Conservation (phyloP, 2,888 invertebrate species). For the Dicyrtoma fusca region DNA sequence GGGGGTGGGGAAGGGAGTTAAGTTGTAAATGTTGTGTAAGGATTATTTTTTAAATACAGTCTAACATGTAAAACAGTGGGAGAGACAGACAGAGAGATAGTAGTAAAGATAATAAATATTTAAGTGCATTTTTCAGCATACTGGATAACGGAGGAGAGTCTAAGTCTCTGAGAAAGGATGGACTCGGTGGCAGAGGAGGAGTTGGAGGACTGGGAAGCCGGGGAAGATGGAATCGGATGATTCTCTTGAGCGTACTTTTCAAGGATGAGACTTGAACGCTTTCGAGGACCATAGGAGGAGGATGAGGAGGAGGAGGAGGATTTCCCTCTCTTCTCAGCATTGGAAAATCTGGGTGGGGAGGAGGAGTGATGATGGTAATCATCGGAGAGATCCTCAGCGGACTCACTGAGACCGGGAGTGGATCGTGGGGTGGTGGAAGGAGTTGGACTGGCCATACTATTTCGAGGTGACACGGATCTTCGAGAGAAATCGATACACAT, state of each 20-base stretch:
- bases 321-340: slow-evolving; percentile 22
- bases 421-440: slow-evolving; percentile 53
- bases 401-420: slow-evolving; percentile 50
- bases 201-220: slow-evolving; percentile 9
- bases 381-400: slow-evolving; percentile 45
- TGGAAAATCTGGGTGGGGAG: slow-evolving; percentile 8
- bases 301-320: neutral
- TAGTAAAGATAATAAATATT: slow-evolving; percentile 23
- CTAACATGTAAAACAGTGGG: neutral
- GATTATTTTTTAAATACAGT: neutral
- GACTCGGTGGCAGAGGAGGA: slow-evolving; percentile 48
- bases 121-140: slow-evolving; percentile 66
- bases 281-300: slow-evolving; percentile 48
- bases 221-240: slow-evolving; percentile 41
- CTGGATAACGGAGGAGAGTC: slow-evolving; percentile 78
- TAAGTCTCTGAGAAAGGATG: slow-evolving; percentile 59
- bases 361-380: slow-evolving; percentile 37
- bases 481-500: slow-evolving; percentile 49
- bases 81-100: neutral
- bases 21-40: neutral
- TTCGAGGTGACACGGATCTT: slow-evolving; percentile 50
- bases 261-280: slow-evolving; percentile 56
- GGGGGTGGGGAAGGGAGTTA: no score
- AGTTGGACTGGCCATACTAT: slow-evolving; percentile 50
- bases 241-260: slow-evolving; percentile 57